Evolutionary conservation across 2,888 invertebrate genomes (phyloP), one percentile per base, ranked within the genome.

Genomic region (Drosophila subsilvestris): DNA sequence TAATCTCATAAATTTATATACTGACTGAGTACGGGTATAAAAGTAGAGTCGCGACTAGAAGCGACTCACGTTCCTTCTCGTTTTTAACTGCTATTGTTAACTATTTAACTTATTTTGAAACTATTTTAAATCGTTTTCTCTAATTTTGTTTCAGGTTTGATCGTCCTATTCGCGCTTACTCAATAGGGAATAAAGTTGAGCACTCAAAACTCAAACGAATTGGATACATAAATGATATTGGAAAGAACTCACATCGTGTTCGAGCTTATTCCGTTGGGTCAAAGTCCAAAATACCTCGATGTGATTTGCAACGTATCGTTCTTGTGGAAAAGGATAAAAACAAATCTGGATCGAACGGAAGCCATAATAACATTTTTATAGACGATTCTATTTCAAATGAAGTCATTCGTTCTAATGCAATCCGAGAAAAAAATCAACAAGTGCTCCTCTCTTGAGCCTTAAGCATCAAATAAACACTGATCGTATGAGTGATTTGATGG

Each of bases 151-250:
- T 27, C 27, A 83, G 84, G 48, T 77, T n/a, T 58, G 92, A 92
- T 78, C 93, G 93, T 79, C 96, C 96, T n/a, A 93, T 95, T 57
- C 94, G 97, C 78, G 95, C 97, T 1, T 97, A 97, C 92, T 97
- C 97, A 27, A 96, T 97, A 75, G 97, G 97, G 22, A 97, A 97
- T 60, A 94, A 95, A 77, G 95, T 96, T 3, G 95, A 96, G 76
- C 93, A 94, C 67, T 93, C 93, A 9, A 94, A 93, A 90, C 93
- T 93, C 86, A 93, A 93, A 60, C 91, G 92, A n/a, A 89, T 93
- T 65, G 92, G 90, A 73, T 91, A 91, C 43, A 89, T 92, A 56
- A 92, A 93, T 70, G 92, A 93, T 8, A 89, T 90, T 17, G 94
- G 93, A 79, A 89, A 86, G 56, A 91, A 92, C 43, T 89, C 74